Evolutionary conservation across 64 coral and sea anemone species (phyloP).

Genomic region (Anthopleura sola): DNA sequence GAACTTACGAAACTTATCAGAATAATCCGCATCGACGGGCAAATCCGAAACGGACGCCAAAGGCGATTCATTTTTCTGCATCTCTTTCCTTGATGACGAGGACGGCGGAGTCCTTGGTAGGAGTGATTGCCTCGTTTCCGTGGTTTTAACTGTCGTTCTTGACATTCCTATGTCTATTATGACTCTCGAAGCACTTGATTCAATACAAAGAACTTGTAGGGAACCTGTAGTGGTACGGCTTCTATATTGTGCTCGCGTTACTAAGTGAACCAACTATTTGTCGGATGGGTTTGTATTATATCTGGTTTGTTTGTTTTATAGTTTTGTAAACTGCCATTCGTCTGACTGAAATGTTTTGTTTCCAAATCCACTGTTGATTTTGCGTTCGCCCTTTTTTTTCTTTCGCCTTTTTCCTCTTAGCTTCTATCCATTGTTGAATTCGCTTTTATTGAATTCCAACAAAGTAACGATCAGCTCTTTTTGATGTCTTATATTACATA

Average conservation of each 20-base stretch:
- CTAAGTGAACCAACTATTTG: background rate
- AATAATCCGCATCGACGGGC: background rate
- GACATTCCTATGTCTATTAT: background rate
- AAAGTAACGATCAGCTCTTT: too few relatives aligned
- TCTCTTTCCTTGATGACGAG: constrained; percentile 8
- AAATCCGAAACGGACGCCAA: background rate
- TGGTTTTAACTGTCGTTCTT: background rate
- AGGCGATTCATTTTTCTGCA: background rate
- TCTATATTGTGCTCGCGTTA: background rate
- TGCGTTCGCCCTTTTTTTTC: background rate
- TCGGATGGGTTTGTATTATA: background rate
- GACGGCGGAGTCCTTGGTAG: background rate
- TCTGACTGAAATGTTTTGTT: background rate
- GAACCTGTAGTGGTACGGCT: background rate
- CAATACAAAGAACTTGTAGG: background rate
- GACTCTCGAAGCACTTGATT: background rate
- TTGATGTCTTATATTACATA: too few relatives aligned
- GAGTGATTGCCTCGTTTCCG: background rate
- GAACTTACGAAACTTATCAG: constrained; percentile 27
- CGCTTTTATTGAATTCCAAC: too few relatives aligned
- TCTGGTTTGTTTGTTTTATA: background rate
- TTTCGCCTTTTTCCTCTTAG: too few relatives aligned
- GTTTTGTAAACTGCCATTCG: background rate
- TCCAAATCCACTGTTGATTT: background rate
- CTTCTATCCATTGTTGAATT: too few relatives aligned